Percentiles rank a stretch among this genome's conserved stretches.
Evolutionary conservation across 1,140 invertebrate genomes (phyloP).

Genomic region (Heliconius congener): DNA sequence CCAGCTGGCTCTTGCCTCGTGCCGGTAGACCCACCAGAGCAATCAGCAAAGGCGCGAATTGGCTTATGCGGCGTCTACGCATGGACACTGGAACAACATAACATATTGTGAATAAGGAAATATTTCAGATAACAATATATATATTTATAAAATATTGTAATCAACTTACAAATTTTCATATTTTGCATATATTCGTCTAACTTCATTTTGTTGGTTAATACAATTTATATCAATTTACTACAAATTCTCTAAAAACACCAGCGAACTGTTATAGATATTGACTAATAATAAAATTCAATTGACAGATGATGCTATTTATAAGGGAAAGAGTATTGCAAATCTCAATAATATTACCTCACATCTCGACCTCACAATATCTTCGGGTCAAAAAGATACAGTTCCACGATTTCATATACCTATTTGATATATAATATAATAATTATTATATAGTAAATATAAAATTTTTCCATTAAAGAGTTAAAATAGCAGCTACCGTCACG

Average conservation of each 20-base stretch:
- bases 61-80: constrained; percentile 78
- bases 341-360: constrained; percentile 29
- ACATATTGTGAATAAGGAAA: not conserved
- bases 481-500: constrained; percentile 26
- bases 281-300: not conserved
- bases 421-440: constrained; percentile 17
- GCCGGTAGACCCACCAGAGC: constrained; percentile 96
- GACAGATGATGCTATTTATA: constrained; percentile 21
- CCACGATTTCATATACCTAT: constrained; percentile 21
- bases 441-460: constrained; percentile 12
- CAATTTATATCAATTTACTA: not conserved
- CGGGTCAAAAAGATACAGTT: constrained; percentile 26
- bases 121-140: not conserved
- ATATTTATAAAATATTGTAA: not conserved
- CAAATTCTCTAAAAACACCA: not conserved
- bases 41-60: constrained; percentile 90
- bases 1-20: constrained; percentile 94
- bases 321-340: constrained; percentile 23
- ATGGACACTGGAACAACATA: constrained; percentile 71
- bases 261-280: not conserved
- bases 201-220: not conserved
- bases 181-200: not conserved
- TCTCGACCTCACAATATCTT: constrained; percentile 29
- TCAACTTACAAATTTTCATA: not conserved
- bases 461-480: constrained; percentile 32